Base-by-base conservation (phyloP, 2,113 vertebrate species). In the Barnardius zonarius region DNA sequence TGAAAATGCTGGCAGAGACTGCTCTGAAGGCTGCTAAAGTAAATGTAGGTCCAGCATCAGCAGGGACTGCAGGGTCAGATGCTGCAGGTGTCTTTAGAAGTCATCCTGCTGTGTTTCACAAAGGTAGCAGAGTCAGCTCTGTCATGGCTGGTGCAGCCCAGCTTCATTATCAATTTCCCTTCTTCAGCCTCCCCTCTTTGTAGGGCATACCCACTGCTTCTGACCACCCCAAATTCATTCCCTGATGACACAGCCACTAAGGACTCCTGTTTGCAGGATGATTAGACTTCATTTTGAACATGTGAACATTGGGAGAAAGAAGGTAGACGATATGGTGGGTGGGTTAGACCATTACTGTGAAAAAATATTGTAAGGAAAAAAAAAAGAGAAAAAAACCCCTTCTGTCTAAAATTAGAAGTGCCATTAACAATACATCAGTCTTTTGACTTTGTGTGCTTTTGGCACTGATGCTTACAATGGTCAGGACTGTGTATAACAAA, bases 331-430 rank as follows among this genome's bases (percentile, higher is more conserved):
- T 30, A 24, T 3, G 10, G 3, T 7, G 19, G 4, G 8, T 54
- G 20, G 37, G 39, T 33, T 30, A 78, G 13, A 41, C 28, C 74
- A n/a, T 69, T 92, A 62, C 46, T 37, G 22, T 57, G 62, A 76
- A 89, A 89, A 96, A 96, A 79, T 46, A 88, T 22, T 9, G 14
- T 11, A 43, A 86, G 39, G 43, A 44, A 72, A 66, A 82, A 35
- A 5, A 1, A 2, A 43, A 35, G 6, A 6, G 0, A 3, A 48
- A 35, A 7, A 51, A 20, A 4, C 7, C 27, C 25, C 6, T 12
- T 14, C 13, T 31, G 12, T 93, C 80, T 93, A 84, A 94, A 93
- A 84, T 84, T 83, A 89, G 84, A 93, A 93, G 57, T 82, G 90
- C 59, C 2, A 0, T 86, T 86, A 92, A 75, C 83, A 88, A 90